Evolutionary conservation across 1,140 invertebrate genomes (phyloP).

Genomic region (Schlechtendalia chinensis): DNA sequence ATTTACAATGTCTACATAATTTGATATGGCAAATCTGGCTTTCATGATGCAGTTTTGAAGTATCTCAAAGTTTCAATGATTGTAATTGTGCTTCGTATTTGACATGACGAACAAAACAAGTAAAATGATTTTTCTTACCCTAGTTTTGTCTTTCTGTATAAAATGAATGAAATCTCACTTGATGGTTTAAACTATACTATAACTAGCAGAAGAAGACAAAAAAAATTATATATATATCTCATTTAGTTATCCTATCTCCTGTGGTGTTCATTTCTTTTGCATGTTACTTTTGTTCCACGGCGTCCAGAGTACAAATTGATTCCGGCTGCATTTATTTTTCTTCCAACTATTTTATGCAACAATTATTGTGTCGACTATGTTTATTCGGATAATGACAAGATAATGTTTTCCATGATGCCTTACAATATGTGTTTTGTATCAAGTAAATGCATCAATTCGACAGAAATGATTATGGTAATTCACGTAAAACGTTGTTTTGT

Average conservation of each 20-base stretch:
- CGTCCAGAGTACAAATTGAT: slow-evolving; percentile 13
- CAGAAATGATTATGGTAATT: slow-evolving; percentile 27
- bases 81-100: no score
- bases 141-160: neutral
- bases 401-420: slow-evolving; percentile 15
- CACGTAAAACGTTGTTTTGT: neutral
- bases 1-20: no score
- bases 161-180: slow-evolving; percentile 17
- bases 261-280: slow-evolving; percentile 27
- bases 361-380: neutral
- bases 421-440: slow-evolving; percentile 29
- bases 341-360: slow-evolving; percentile 26
- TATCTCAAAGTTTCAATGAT: no score
- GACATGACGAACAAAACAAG: no score
- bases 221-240: neutral
- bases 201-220: neutral
- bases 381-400: slow-evolving; percentile 22
- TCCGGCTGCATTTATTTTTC: slow-evolving; percentile 17
- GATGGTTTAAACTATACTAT: neutral
- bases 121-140: no score
- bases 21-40: no score
- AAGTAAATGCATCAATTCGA: slow-evolving; percentile 13
- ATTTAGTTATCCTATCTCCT: neutral
- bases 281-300: slow-evolving; percentile 1
- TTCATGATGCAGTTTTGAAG: no score